phyloP scores from a whole-genome alignment of 2,888 invertebrate genomes.

The Scaptomyza flava region DNA sequence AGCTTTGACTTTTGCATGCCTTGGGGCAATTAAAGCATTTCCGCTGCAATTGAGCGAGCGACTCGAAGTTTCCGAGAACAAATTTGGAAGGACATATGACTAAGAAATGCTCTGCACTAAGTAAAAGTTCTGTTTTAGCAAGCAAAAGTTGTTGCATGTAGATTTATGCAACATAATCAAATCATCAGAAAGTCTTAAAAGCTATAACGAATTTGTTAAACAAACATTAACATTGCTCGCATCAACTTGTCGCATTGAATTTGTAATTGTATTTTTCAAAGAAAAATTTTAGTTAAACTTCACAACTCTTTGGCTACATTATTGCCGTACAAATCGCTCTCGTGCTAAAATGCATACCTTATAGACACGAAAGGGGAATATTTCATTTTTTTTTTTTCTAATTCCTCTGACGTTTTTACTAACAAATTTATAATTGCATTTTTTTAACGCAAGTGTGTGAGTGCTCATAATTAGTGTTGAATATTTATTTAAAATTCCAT shows the following conservation, averaged over 20 bases:
- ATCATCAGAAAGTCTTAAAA: not conserved
- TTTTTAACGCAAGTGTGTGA: conserved; percentile 5
- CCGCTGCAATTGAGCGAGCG: conserved; percentile 48
- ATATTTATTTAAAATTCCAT: conserved; percentile 36
- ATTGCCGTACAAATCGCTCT: conserved; percentile 13
- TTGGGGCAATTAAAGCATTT: conserved; percentile 60
- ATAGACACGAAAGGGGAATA: conserved; percentile 8
- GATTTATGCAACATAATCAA: not conserved
- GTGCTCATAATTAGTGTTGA: conserved; percentile 54
- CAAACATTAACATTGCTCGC: too few relatives aligned
- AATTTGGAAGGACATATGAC: not conserved
- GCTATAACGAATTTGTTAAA: not conserved
- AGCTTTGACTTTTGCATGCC: conserved; percentile 54
- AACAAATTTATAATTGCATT: conserved; percentile 36
- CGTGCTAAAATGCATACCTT: conserved; percentile 10
- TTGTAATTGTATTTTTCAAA: too few relatives aligned
- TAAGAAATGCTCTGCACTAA: not conserved
- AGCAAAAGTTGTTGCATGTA: too few relatives aligned
- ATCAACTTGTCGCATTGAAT: too few relatives aligned
- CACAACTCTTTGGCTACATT: not conserved
- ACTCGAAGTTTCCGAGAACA: conserved; percentile 33
- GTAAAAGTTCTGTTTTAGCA: not conserved
- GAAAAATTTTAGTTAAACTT: not conserved
- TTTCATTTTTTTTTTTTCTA: conserved; percentile 13
- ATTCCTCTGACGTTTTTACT: conserved; percentile 22